These are phyloP conservation scores for Spodoptera litura DNA, from an alignment of 1,140 invertebrate species.

Conservation along the genomic window DNA sequence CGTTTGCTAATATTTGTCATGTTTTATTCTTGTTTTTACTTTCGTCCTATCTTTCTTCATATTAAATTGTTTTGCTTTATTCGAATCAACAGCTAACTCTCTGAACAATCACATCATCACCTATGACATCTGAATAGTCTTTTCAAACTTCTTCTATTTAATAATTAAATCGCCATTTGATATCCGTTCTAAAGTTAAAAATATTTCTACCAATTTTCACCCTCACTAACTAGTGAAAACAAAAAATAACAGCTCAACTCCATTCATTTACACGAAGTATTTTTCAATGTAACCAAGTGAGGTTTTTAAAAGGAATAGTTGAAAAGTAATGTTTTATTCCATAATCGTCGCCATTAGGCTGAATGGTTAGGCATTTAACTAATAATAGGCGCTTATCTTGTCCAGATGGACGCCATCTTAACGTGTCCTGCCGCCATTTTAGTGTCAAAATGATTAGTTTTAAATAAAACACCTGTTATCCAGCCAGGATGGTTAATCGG, in stretches of 20 bases:
- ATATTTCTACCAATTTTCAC: too few species aligned
- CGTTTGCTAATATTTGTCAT: background rate
- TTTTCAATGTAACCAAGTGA: conserved; percentile 17
- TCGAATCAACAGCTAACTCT: too few species aligned
- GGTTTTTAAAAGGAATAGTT: conserved; percentile 18
- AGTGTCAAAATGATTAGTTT: conserved; percentile 42
- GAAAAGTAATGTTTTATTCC: conserved; percentile 26
- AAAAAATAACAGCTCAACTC: background rate
- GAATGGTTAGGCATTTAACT: conserved; percentile 35
- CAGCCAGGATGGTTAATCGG: conserved; percentile 2
- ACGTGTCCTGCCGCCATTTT: background rate
- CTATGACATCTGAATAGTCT: too few species aligned
- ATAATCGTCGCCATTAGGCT: conserved; percentile 40
- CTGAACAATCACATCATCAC: too few species aligned
- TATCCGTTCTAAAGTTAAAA: too few species aligned
- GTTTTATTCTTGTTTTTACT: too few species aligned
- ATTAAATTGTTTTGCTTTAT: too few species aligned
- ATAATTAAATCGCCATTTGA: too few species aligned
- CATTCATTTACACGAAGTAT: background rate
- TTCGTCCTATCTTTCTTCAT: too few species aligned
- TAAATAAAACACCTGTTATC: conserved; percentile 38
- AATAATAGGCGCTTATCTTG: conserved; percentile 41
- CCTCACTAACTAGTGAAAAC: background rate
- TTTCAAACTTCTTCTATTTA: too few species aligned
- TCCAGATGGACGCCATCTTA: conserved; percentile 28